phyloP scores from a whole-genome alignment of 2,888 invertebrate genomes.

The Boloria euphrosyne region DNA sequence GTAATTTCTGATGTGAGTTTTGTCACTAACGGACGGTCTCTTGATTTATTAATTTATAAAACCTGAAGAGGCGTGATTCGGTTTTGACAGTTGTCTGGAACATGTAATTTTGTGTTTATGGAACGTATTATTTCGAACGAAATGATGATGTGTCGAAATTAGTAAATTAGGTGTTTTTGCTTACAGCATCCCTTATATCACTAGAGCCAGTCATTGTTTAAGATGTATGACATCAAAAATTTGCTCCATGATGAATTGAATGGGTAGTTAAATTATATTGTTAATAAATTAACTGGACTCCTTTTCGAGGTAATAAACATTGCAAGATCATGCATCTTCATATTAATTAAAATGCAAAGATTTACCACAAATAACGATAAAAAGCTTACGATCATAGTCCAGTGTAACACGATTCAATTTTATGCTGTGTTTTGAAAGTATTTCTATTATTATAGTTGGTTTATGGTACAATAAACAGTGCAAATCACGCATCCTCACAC shows the following conservation, averaged over 20 bases:
- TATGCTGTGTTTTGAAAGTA: no score
- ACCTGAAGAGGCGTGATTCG: constrained; percentile 59
- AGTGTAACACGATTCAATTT: no score
- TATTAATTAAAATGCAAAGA: neutral
- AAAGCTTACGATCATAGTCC: neutral
- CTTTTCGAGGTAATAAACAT: no score
- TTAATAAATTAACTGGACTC: no score
- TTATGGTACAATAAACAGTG: constrained; percentile 41
- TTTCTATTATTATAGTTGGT: constrained; percentile 6
- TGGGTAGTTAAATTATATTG: no score
- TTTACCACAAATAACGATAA: neutral
- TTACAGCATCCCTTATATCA: constrained; percentile 9
- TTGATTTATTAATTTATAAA: constrained; percentile 77
- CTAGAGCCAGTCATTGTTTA: neutral
- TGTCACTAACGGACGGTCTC: constrained; percentile 70
- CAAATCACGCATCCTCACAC: constrained; percentile 54
- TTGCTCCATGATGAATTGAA: neutral
- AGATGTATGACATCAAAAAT: neutral
- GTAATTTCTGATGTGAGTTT: constrained; percentile 78
- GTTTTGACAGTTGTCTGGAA: constrained; percentile 69
- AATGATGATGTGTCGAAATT: constrained; percentile 42
- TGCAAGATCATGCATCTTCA: neutral
- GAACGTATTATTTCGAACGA: constrained; percentile 45
- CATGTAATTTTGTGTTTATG: constrained; percentile 56
- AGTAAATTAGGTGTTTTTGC: constrained; percentile 30